Conservation (phyloP, 92 coral and sea anemone species). For the Epizoanthus stellaris region DNA sequence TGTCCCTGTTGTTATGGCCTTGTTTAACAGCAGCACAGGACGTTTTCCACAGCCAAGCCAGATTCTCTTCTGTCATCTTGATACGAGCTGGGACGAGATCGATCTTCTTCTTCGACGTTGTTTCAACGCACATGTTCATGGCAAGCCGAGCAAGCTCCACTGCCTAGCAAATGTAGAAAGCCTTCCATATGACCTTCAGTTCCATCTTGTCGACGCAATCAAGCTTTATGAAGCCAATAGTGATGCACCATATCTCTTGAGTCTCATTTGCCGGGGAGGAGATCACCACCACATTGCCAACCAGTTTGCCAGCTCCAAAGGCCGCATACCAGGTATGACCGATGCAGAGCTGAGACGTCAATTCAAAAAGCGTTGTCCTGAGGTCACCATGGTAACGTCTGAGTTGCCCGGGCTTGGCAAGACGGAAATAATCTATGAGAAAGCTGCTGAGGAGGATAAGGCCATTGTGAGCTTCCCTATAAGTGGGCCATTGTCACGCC, state of each 20-base stretch:
- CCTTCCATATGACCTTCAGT: slow-evolving; percentile 71
- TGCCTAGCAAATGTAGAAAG: slow-evolving; percentile 81
- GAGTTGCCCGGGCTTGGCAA: slow-evolving; percentile 87
- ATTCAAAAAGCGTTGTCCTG: slow-evolving; percentile 53
- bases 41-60: slow-evolving; percentile 55
- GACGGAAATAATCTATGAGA: slow-evolving; percentile 70
- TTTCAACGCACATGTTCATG: slow-evolving; percentile 34
- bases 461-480: slow-evolving; percentile 71
- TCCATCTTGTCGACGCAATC: slow-evolving; percentile 70
- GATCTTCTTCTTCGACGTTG: slow-evolving; percentile 65
- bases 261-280: slow-evolving; percentile 80
- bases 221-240: slow-evolving; percentile 37
- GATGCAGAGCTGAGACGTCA: slow-evolving; percentile 52
- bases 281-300: slow-evolving; percentile 75
- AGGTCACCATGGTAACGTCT: slow-evolving; percentile 75
- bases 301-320: slow-evolving; percentile 64
- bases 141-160: slow-evolving; percentile 34
- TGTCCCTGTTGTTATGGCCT: slow-evolving; percentile 61
- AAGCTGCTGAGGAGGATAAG: slow-evolving; percentile 59
- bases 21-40: slow-evolving; percentile 47
- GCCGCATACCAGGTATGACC: slow-evolving; percentile 64
- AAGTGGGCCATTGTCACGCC: slow-evolving; percentile 84
- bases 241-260: slow-evolving; percentile 51
- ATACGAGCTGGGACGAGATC: slow-evolving; percentile 80
- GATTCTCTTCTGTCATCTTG: slow-evolving; percentile 64